Base-by-base conservation (phyloP, 2,888 invertebrate species). In the Megalurothrips usitatus region DNA sequence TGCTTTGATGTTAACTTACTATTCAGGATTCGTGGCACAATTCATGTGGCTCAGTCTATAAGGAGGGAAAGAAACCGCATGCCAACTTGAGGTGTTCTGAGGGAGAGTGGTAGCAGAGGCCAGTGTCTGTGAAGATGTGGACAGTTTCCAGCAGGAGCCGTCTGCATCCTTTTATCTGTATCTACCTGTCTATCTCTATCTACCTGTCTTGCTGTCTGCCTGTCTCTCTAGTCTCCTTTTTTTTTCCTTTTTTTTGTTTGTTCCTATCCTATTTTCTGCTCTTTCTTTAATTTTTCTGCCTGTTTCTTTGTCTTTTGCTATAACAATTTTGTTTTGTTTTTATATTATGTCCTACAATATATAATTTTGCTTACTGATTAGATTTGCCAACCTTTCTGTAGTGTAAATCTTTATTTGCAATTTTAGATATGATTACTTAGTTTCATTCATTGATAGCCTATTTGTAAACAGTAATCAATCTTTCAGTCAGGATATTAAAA, bases 361-460 rank as follows among this genome's bases (percentile, higher is more conserved):
- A 26, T 75, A 26, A 75, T 75, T 75, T 75, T 75, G 68, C 68
- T 75, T 75, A 75, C 68, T 75, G 23, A 12, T 75, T 75, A 75
- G 68, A 23, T 75, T 75, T 75, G 68, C 68, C 23, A 75, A 23
- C 26, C 68, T 26, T 75, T 75, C 14, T 75, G 68, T 75, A 75
- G 68, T 75, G 68, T 75, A 75, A 12, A 26, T 75, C 23, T 75
- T 75, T 12, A 26, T 75, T 75, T 75, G 68, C 68, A 75, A 75
- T 75, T 26, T 75, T 75, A 75, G 68, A 75, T 26, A 9, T 75
- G 68, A 75, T 75, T 75, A 75, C 23, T 26, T 75, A 75, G 68
- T 75, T 75, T 26, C 68, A 75, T 75, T 26, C 68, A 75, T 75
- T 75, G 6, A 75, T 75, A 75, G 68, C 12, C 26, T 75, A 9